These are phyloP conservation scores for Cardiocondyla obscurior DNA, from an alignment of 1,140 invertebrate species.

Conservation along the genomic window DNA sequence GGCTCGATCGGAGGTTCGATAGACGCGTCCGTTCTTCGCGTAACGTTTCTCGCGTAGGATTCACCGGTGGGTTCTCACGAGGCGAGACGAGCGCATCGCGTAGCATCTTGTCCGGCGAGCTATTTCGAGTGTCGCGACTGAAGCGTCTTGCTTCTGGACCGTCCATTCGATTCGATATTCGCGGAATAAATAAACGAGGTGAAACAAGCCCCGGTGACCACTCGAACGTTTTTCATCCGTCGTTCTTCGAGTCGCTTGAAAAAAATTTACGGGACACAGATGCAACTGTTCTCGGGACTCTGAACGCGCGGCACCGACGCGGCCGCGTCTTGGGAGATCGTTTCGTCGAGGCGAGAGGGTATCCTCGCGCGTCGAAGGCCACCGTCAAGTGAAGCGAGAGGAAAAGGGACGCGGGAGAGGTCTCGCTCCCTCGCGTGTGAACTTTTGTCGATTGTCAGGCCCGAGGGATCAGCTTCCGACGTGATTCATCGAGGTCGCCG, in stretches of 20 bases:
- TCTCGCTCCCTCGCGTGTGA: slow-evolving; percentile 39
- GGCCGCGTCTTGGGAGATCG: not conserved
- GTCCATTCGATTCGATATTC: not conserved
- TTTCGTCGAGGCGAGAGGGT: not conserved
- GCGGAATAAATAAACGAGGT: not conserved
- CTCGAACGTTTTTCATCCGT: too few species aligned
- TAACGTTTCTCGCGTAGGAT: not conserved
- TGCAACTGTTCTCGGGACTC: not conserved
- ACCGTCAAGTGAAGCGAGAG: not conserved
- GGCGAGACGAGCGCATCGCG: not conserved
- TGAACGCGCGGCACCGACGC: not conserved
- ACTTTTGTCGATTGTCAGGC: slow-evolving; percentile 63
- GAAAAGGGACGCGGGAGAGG: too few species aligned
- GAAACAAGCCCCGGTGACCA: too few species aligned
- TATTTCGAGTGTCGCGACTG: too few species aligned
- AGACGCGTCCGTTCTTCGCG: not conserved
- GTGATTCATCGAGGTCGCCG: slow-evolving; percentile 70
- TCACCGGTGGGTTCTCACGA: not conserved
- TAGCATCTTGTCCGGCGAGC: not conserved
- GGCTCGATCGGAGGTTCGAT: not conserved
- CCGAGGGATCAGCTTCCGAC: slow-evolving; percentile 57
- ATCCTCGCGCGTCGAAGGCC: not conserved
- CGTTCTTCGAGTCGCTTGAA: not conserved
- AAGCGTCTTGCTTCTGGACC: too few species aligned
- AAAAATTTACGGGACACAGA: not conserved